phyloP scores from a whole-genome alignment of 2,113 vertebrate genomes.

The Zosterops lateralis region DNA sequence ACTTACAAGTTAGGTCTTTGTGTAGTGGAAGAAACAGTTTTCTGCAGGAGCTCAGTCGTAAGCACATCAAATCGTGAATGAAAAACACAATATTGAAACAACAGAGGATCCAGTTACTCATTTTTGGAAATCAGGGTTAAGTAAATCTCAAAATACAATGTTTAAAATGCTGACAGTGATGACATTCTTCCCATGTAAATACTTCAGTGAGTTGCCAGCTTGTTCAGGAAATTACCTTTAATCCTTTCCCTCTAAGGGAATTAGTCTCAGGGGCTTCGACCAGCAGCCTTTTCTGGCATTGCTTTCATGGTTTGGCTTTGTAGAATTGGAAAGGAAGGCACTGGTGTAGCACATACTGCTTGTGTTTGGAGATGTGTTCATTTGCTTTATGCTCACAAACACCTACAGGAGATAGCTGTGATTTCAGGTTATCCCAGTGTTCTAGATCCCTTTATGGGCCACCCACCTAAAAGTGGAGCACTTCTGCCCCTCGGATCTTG shows the following conservation, averaged over 20 bases:
- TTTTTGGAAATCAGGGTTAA: not conserved
- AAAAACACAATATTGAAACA: not conserved
- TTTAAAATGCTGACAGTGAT: not conserved
- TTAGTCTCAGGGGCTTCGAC: not conserved
- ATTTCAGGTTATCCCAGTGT: not conserved
- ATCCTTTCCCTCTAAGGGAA: not conserved
- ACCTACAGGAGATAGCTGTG: rapidly evolving
- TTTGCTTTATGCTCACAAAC: not conserved
- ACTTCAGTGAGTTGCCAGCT: not conserved
- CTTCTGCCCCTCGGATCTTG: not conserved
- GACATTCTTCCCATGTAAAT: not conserved
- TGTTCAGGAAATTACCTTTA: not conserved
- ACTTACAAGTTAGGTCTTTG: not conserved
- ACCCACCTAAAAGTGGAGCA: not conserved
- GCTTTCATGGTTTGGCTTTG: not conserved
- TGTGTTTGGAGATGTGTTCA: not conserved
- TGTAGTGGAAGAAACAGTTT: not conserved
- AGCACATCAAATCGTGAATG: not conserved
- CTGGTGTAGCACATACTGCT: not conserved
- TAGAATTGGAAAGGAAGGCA: not conserved
- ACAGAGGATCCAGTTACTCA: not conserved
- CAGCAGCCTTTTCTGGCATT: not conserved
- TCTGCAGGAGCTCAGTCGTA: not conserved
- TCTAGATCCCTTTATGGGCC: not conserved
- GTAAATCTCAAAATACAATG: not conserved